Base-by-base conservation (phyloP, 1,140 invertebrate genomes). In the Acromyrmex echinatior region DNA sequence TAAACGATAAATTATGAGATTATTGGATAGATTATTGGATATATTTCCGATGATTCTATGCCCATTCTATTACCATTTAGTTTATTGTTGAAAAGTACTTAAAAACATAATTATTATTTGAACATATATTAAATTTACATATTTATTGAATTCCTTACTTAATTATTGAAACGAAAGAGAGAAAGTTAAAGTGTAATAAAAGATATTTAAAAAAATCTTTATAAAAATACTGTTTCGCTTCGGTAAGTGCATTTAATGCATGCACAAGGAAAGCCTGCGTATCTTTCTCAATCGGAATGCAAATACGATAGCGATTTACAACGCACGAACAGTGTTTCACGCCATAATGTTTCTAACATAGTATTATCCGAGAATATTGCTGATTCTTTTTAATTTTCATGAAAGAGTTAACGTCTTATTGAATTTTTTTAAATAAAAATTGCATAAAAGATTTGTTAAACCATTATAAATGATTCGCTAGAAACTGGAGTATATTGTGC, bases 281-380 rank as follows among this genome's bases (percentile, higher is more conserved):
- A 77, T 77, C 74, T 77, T 77, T 77, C 74, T 60, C 35, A 60
- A 76, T 77, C 56, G 35, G 56, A 62, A 77, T 77, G 74, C 35
- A 77, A 77, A 77, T 77, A 77, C 56, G 74, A 77, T 77, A 77
- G 35, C 74, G 56, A 77, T 62, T 77, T 77, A 77, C 74, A 56
- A 77, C 35, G 56, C 56, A 77, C 74, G 56, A 77, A 77, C 31
- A 62, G 35, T 62, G 35, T 77, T 77, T 39, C 74, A 62, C 56
- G 56, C 56, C 45, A 45, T 56, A 45, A 62, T 21, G 4, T 77
- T 77, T 45, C 73, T 39, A 39, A 25, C 35, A 2, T 62, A 5
- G 14, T 62, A 62, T 25, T 60, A 58, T 62, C 31, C 3, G 35
- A 45, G 35, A 62, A 77, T 45, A 77, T 77, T 28, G n/a, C 9